A percentile compares a stretch with the other conserved stretches of the same genome.
Evolutionary conservation across 2,113 vertebrate genomes (phyloP).

Genomic region (Pungitius pungitius): DNA sequence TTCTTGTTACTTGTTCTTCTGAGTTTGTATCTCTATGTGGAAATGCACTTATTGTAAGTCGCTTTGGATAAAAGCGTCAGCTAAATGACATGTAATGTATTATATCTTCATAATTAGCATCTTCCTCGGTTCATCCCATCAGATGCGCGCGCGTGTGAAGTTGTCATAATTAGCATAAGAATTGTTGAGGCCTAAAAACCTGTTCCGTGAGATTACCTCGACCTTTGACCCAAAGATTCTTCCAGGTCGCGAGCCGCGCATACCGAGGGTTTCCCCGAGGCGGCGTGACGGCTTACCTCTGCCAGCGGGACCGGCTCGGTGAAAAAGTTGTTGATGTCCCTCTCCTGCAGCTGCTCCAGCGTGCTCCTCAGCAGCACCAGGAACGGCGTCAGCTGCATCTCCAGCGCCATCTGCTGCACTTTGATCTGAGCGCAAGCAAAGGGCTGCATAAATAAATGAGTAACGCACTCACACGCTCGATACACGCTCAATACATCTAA

Average conservation of each 20-base stretch:
- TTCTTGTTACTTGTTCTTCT: too few relatives aligned
- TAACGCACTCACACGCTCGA: background rate
- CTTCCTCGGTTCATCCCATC: background rate
- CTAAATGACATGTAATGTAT: too few relatives aligned
- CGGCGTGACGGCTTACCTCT: conserved; percentile 83
- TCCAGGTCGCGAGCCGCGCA: background rate
- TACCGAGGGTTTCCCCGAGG: too few relatives aligned
- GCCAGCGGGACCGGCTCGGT: conserved; percentile 95
- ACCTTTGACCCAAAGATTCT: background rate
- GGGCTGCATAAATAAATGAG: background rate
- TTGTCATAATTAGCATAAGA: background rate
- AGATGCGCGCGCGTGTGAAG: background rate
- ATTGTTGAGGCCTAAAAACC: background rate
- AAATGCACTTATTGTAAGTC: too few relatives aligned
- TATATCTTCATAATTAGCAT: too few relatives aligned
- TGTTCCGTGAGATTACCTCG: background rate
- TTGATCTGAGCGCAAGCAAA: conserved; percentile 86
- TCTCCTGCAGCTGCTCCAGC: conserved; percentile 94
- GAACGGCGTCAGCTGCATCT: conserved; percentile 97
- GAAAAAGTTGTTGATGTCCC: conserved; percentile 98
- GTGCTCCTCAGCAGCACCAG: conserved; percentile 94
- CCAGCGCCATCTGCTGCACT: conserved; percentile 94
- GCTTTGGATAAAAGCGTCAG: too few relatives aligned
- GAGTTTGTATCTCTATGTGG: too few relatives aligned
- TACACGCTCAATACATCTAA: too few relatives aligned